Base-by-base conservation (phyloP, 2,113 vertebrate species). In the Caloenas nicobarica region DNA sequence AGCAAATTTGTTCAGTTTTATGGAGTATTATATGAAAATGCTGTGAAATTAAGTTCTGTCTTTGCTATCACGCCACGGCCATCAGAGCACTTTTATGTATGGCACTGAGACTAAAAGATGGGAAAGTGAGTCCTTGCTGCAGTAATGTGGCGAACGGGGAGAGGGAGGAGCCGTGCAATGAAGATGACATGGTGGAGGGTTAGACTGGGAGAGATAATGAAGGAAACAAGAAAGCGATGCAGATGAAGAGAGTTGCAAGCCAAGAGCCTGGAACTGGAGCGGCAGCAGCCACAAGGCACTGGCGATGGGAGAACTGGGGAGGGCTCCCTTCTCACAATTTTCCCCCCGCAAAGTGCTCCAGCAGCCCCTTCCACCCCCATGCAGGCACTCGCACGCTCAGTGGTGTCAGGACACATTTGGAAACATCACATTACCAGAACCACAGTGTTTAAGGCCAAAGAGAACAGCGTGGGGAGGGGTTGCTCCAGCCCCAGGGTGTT, bases 21-120 rank as follows among this genome's bases (percentile, higher is more conserved):
- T 84, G 86, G 91, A 91, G 93, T 90, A 91, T 94, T 92, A 87
- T 50, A 77, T 8, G 48, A 78, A 90, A 94, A 81, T 17, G 73
- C 96, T 97, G 84, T 91, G 96, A 96, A 97, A 96, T 93, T 93
- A 83, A 94, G 91, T 94, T 94, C 95, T 87, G 93, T 94, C 83
- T 82, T 74, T 86, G 83, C 92, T 95, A 92, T 93, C 95, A 58
- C 11, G 13, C 97, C 94, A 69, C 5, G 88, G 84, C 89, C 81
- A 77, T 95, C 92, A 64, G 56, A 94, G 86, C 36, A 46, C 96
- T 95, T 93, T 89, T 91, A 91, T 91, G 91, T 91, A 46, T 9
- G 11, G 92, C 11, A 3, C 91, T 66, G 89, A 88, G 93, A 90
- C 66, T 22, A 7, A 72, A 71, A 81, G 89, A 87, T 17, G 81